These are phyloP conservation scores for Pseudomyrmex cubaensis DNA, from an alignment of 1,140 invertebrate genomes.

Conservation along the genomic window DNA sequence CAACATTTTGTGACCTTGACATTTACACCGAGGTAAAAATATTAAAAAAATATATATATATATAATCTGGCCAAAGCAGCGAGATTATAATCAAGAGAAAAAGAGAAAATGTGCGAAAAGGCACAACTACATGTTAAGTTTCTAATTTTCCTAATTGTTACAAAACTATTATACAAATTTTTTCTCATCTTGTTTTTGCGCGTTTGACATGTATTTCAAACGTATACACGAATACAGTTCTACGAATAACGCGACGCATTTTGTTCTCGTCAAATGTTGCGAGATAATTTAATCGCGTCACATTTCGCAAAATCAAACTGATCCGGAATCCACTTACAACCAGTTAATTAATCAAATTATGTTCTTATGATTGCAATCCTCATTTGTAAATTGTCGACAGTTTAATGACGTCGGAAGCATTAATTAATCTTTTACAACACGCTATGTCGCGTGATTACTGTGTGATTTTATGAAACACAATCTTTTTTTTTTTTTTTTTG, in stretches of 20 bases:
- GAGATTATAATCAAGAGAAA: background rate
- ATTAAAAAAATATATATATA: background rate
- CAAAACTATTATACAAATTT: background rate
- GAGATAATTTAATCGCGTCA: constrained; percentile 13
- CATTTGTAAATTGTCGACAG: constrained; percentile 6
- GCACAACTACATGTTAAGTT: too few species aligned
- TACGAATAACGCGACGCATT: background rate
- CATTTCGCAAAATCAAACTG: background rate
- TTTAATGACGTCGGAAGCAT: constrained; percentile 1
- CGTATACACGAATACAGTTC: background rate
- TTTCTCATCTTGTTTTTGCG: background rate
- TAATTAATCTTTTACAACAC: constrained; percentile 9
- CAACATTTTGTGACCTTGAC: background rate
- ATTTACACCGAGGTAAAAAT: background rate
- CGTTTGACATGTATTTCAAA: background rate
- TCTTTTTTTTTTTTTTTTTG: background rate
- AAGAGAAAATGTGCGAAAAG: background rate
- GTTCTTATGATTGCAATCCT: background rate
- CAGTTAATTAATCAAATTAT: constrained; percentile 22
- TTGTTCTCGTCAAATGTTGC: background rate
- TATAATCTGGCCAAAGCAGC: background rate
- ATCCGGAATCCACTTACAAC: background rate
- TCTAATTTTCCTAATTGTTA: background rate
- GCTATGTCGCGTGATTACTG: background rate
- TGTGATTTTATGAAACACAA: background rate